A percentile compares a stretch with the other conserved stretches of the same genome.
Conservation (phyloP, 2,797 vertebrate genomes). For the Halcyon chelicuti region DNA sequence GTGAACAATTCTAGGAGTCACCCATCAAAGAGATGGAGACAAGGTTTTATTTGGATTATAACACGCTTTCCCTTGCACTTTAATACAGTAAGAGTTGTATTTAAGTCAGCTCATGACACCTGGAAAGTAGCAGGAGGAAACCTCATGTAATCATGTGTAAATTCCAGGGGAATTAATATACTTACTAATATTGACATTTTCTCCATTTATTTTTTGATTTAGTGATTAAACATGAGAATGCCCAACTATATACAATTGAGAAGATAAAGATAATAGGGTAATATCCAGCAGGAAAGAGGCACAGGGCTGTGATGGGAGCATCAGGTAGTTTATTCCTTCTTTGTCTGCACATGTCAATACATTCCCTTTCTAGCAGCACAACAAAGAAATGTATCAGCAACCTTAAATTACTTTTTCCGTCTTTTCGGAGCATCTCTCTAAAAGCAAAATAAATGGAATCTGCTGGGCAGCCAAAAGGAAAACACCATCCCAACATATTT, state of each 20-base stretch:
- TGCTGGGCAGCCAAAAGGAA: slow-evolving; percentile 1
- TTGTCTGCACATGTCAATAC: background rate
- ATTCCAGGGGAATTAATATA: background rate
- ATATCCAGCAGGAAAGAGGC: background rate
- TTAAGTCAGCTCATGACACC: background rate
- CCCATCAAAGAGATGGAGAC: background rate
- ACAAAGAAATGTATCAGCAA: background rate
- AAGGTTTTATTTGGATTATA: background rate
- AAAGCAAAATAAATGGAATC: slow-evolving; percentile 24
- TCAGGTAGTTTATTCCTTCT: background rate
- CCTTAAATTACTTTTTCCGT: background rate
- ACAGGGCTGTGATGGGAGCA: background rate
- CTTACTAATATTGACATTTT: background rate
- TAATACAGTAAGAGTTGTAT: background rate
- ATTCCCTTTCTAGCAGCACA: background rate
- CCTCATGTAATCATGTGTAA: background rate
- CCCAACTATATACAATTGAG: background rate
- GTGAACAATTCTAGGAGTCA: background rate
- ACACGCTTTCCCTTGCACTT: background rate
- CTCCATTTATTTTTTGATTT: background rate
- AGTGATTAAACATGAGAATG: background rate
- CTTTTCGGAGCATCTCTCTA: slow-evolving; percentile 4
- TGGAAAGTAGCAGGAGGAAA: background rate
- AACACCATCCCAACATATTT: background rate
- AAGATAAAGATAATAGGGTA: background rate